Evolutionary conservation across 1,140 invertebrate species (phyloP).

Genomic region (Lethocerus indicus): DNA sequence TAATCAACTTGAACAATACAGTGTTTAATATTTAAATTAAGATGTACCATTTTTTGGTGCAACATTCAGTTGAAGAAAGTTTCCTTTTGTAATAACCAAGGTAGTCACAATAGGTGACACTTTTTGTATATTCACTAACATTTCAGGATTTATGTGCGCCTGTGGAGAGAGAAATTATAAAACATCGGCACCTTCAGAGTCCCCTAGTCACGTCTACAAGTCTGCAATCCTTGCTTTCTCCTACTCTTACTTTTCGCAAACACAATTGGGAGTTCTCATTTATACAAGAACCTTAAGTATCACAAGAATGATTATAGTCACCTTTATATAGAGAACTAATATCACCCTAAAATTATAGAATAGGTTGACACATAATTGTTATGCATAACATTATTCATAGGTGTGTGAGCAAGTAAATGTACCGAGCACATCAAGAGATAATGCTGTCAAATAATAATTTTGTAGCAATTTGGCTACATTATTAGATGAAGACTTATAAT

Average conservation of each 20-base stretch:
- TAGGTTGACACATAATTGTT: too few species aligned
- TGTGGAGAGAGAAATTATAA: slow-evolving; percentile 36
- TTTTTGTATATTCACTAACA: background rate
- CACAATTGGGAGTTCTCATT: slow-evolving; percentile 12
- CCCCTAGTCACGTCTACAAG: slow-evolving; percentile 33
- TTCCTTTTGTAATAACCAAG: background rate
- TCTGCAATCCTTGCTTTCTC: slow-evolving; percentile 38
- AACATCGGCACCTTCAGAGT: slow-evolving; percentile 45
- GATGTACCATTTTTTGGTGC: background rate
- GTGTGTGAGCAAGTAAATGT: too few species aligned
- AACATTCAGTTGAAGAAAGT: background rate
- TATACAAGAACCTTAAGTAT: too few species aligned
- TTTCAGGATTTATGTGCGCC: slow-evolving; percentile 37
- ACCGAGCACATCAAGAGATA: too few species aligned
- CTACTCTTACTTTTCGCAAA: slow-evolving; percentile 25
- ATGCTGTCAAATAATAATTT: too few species aligned
- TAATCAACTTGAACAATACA: background rate
- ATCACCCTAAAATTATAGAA: too few species aligned
- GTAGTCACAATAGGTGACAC: background rate
- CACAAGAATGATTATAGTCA: too few species aligned
- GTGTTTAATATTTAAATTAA: background rate
- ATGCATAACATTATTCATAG: too few species aligned
- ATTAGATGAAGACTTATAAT: too few species aligned
- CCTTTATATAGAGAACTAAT: too few species aligned
- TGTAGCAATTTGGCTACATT: too few species aligned